These are phyloP conservation scores for Sycophaga agraensis DNA, from an alignment of 1,140 invertebrate species.

Conservation along the genomic window DNA sequence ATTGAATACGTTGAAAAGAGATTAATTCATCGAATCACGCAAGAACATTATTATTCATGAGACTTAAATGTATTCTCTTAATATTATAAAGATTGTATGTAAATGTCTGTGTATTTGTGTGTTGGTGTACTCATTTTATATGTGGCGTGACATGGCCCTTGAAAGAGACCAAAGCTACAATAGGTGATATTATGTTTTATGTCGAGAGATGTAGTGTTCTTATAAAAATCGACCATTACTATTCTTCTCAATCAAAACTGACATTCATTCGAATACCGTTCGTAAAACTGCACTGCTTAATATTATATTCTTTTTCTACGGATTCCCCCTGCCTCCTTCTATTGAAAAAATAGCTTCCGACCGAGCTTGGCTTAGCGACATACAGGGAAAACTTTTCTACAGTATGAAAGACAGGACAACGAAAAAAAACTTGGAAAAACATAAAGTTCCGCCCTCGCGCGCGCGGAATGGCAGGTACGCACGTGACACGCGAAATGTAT, in stretches of 20 bases:
- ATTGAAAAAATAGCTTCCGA: neutral
- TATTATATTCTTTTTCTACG: neutral
- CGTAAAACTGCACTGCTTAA: too few relatives aligned
- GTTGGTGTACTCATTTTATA: neutral
- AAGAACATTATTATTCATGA: too few relatives aligned
- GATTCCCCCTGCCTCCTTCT: neutral
- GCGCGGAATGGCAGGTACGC: constrained; percentile 28
- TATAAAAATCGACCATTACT: neutral
- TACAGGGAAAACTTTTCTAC: neutral
- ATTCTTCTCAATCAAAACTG: neutral
- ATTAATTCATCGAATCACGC: too few relatives aligned
- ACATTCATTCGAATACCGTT: too few relatives aligned
- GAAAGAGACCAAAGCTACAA: neutral
- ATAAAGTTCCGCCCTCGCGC: constrained; percentile 13
- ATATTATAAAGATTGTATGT: neutral
- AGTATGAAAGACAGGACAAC: neutral
- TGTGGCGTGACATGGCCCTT: neutral
- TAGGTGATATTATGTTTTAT: constrained; percentile 9
- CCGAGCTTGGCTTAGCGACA: neutral
- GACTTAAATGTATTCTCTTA: constrained; percentile 9
- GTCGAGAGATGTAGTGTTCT: constrained; percentile 2
- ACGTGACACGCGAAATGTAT: constrained; percentile 26
- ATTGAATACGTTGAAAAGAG: too few relatives aligned
- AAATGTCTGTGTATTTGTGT: neutral
- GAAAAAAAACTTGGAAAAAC: neutral